Base-by-base conservation (phyloP, 2,113 vertebrate species). In the Dicaeum eximium region DNA sequence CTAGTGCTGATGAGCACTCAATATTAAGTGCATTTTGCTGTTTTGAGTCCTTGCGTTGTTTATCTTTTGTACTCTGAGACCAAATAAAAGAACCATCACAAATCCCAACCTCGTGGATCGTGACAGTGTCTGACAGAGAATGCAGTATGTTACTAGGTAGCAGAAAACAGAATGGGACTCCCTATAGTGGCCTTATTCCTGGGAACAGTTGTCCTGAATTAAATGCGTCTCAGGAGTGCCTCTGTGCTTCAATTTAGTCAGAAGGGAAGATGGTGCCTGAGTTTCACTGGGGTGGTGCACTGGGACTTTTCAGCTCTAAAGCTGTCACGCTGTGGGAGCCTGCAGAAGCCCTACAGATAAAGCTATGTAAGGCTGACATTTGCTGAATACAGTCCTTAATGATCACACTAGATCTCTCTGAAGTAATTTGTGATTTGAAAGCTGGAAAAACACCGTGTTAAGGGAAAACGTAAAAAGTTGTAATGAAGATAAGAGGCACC, bases 351-450 rank as follows among this genome's bases (percentile, higher is more conserved):
- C 47, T 69, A 42, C 10, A 53, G 37, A 73, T 73, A 57, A 91
- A 93, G 45, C 24, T 62, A 9, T 66, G 58, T 64, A 86, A 95
- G 75, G 53, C 50, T 79, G 80, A 89, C 78, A 92, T 86, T 96
- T 96, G 53, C 84, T 88, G 81, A 91, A 81, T 84, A 78, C 33
- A 93, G 66, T 71, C 37, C 86, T 83, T 91, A 92, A 91, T 92
- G 96, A 96, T 93, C 81, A 78, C 30, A 40, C 54, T 80, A 77
- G 72, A 82, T 83, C 42, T 73, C 71, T 94, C 79, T 94, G 88
- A 92, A 96, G 90, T 57, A 3, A 86, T 67, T 53, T 96, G 51
- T 86, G 86, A 84, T 94, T 57, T 94, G 65, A 87, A 95, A 88
- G 38, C 45, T 73, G 53, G 37, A 65, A 81, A 81, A 51, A 45